Base-by-base conservation (phyloP, 64 coral and sea anemone species). In the Cladopsammia gracilis region DNA sequence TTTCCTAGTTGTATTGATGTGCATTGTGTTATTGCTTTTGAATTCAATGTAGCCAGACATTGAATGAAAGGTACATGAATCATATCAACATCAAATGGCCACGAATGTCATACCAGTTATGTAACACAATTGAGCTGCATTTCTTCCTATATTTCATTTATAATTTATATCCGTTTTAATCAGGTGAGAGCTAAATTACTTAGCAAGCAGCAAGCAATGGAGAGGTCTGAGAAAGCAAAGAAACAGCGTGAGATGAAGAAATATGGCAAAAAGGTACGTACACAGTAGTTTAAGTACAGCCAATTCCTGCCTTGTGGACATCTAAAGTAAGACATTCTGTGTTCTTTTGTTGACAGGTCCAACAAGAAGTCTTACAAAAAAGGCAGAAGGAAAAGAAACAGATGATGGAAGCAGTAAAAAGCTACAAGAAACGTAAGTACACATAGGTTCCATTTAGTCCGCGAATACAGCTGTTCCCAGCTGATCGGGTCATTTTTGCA, bases 181-280 rank as follows among this genome's bases (percentile, higher is more conserved):
- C 22, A 98, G 97, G 97, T 98, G 15, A 89, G 97, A 86, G 87
- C 91, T 44, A 98, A 96, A n/a, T 88, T 98, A 25, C 71, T 98
- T 7, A 94, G 78, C 43, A 90, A 94, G 51, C 94, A 98, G 76
- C 87, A 91, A 79, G 91, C 88, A 0, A 94, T 98, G 70, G 97
- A 98, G 24, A 90, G 91, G 58, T 90, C 97, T 58, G 97, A 98
- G 62, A 98, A 98, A 60, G 94, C 90, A 72, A 98, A 90, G 62
- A 98, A 98, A 42, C 88, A 93, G 3, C 80, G 97, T 78, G 97
- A 96, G 47, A 94, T 98, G 91, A 98, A 98, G 70, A 98, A 98
- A 88, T 98, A 76, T 98, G 97, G 97, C 25, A 98, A 98, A 88
- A 98, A 98, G 97, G 97, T 98, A 61, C 54, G 78, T 77, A 20